Evolutionary conservation across 2,888 invertebrate species (phyloP), one percentile per base, ranked within the genome.

Genomic region (Physocephala rufipes): DNA sequence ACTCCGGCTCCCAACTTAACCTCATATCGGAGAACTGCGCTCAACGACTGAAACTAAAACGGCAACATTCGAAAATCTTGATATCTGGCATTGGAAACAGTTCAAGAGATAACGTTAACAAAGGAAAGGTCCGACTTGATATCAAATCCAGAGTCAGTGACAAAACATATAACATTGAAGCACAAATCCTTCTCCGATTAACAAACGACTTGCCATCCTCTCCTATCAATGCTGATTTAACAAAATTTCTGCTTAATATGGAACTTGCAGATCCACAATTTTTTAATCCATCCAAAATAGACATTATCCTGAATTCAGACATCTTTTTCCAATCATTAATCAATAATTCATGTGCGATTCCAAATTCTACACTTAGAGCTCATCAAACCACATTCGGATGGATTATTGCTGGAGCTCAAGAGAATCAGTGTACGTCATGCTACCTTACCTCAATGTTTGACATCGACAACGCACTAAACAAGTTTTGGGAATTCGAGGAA

Each of bases 381-480:
- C 24, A 74, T 0, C 67, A 71, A 15, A 71, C 72, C 4, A 72
- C 70, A 19, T 74, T 76, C 24, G 74, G 74, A 26, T 74, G 74
- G 74, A 67, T 74, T 2, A 64, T 74, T n/a, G 49, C 67, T 30
- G 74, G 70, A 61, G 69, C 2, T 15, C 1, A 30, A 61, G 1
- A 19, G 13, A 16, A 13, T 19, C 24, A 43, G 30, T 64, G 26
- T n/a, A 9, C 9, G 64, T 26, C 19, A 47, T 47, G 24, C 64
- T 47, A 19, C 15, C 21, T 15, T 12, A 9, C 45, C 19, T 64
- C 12, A 47, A 64, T 24, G 4, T 64, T 16, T 26, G 47, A 28
- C 16, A 26, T 30, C 55, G 24, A 21, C 55, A 24, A 15, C 55
- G 24, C 19, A 21, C 21, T n/a, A n/a, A n/a, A n/a, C n/a, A n/a